Conservation (phyloP, 53 echinoderm and acorn worm species). For the Crossaster papposus region DNA sequence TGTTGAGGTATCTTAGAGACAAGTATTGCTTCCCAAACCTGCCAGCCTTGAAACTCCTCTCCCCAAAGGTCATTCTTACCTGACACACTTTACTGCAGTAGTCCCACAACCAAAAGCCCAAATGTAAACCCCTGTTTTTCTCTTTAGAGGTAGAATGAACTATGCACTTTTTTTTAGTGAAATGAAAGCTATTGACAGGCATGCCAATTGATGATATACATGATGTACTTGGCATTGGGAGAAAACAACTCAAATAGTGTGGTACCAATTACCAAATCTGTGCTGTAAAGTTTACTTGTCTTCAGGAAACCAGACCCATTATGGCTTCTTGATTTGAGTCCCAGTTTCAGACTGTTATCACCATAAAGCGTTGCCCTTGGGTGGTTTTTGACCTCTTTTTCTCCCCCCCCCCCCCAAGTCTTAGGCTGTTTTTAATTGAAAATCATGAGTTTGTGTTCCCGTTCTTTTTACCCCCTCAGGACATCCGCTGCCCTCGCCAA, state of each 20-base stretch:
- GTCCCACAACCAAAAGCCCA: neutral
- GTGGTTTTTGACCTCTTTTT: neutral
- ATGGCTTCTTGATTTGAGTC: neutral
- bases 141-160: neutral
- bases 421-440: neutral
- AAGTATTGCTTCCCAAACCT: too few relatives aligned
- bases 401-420: too few relatives aligned
- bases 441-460: neutral
- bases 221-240: neutral
- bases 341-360: neutral
- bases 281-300: too few relatives aligned
- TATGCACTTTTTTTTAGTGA: neutral
- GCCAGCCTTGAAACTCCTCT: too few relatives aligned
- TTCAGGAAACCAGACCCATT: neutral
- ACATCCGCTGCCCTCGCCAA: slow-evolving; percentile 44
- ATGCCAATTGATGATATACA: too few relatives aligned
- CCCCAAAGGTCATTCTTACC: too few relatives aligned
- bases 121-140: neutral
- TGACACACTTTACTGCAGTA: too few relatives aligned
- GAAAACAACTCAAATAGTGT: neutral
- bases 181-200: neutral
- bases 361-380: neutral
- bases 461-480: slow-evolving; percentile 44
- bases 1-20: too few relatives aligned
- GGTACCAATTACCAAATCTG: too few relatives aligned